Evolutionary conservation across 2,797 vertebrate genomes (phyloP).

Genomic region (Hephaestus fuliginosus): DNA sequence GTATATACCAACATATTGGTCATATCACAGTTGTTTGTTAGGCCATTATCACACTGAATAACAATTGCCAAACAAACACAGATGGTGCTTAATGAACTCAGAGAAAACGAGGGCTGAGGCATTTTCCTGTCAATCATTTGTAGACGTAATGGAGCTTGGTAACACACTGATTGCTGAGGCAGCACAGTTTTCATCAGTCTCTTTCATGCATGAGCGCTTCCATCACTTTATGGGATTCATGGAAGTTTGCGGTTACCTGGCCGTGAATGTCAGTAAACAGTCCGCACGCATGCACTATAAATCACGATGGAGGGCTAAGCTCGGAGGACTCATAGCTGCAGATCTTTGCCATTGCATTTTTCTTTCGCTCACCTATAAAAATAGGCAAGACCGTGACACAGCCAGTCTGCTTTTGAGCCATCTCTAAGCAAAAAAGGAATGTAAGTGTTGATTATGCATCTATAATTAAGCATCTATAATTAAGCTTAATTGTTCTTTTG

Average conservation of each 20-base stretch:
- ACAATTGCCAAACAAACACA: slow-evolving; percentile 3
- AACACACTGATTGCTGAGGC: slow-evolving; percentile 31
- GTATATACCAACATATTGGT: neutral
- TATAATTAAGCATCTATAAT: slow-evolving; percentile 13
- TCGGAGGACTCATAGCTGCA: slow-evolving; percentile 6
- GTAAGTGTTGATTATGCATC: slow-evolving; percentile 1
- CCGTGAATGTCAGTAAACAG: slow-evolving; percentile 28
- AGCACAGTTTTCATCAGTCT: slow-evolving; percentile 40
- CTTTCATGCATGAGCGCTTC: slow-evolving; percentile 32
- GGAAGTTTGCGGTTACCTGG: slow-evolving; percentile 28
- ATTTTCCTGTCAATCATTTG: slow-evolving; percentile 46
- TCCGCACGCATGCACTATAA: neutral
- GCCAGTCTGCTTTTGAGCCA: neutral
- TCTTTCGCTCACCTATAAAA: neutral
- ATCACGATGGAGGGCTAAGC: slow-evolving; percentile 18
- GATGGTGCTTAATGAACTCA: neutral
- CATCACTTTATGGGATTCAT: slow-evolving; percentile 27
- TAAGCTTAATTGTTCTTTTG: slow-evolving; percentile 14
- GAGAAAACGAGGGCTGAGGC: slow-evolving; percentile 13
- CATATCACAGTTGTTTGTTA: neutral
- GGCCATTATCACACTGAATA: slow-evolving; percentile 4
- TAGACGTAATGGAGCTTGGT: slow-evolving; percentile 3
- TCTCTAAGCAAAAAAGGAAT: slow-evolving; percentile 3
- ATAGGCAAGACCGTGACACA: neutral
- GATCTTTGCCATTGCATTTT: slow-evolving; percentile 4